Evolutionary conservation across 2,113 vertebrate genomes (phyloP), one percentile per base, ranked within the genome.

Genomic region (Poecile atricapillus): DNA sequence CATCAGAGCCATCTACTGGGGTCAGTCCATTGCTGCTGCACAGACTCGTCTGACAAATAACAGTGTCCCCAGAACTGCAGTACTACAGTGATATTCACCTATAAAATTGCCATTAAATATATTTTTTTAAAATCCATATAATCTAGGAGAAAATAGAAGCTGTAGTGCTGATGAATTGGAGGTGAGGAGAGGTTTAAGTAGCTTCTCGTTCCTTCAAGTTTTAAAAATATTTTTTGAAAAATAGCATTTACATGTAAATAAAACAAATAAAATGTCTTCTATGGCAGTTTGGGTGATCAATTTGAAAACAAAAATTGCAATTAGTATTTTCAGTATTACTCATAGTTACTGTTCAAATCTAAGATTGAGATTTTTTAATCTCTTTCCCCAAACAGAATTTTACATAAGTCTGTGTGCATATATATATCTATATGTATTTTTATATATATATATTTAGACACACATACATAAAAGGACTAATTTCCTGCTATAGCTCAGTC

Each of bases 1-100:
- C 84, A 95, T 81, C 91, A 94, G 82, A 53, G 93, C 97, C 97
- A 97, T 83, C 97, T 98, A 77, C 86, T 96, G 97, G 95, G 80
- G 21, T 75, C 86, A 90, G 73, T 7, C 46, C 25, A 86, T 64
- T 74, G 90, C 59, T 96, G 71, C 83, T 46, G 43, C 83, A 87
- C 25, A 69, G n/a, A 39, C 58, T 30, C 62, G 28, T 81, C 65
- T 58, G 21, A 63, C 13, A 35, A 73, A 37, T 5, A 69, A 87
- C 28, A 24, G 10, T 10, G 7, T 84, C 15, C 37, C 39, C 20
- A 39, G 31, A 85, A 69, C 1, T 59, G 50, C 43, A 93, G 50
- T 21, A 64, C 37, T 33, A 5, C 52, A 52, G 23, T 12, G n/a
- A 50, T 31, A 82, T 1, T 53, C 13, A 58, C 18, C 11, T 0